Percentiles rank a stretch among this genome's conserved stretches.
Conservation (phyloP, 2,797 vertebrate genomes). For the Masticophis lateralis region DNA sequence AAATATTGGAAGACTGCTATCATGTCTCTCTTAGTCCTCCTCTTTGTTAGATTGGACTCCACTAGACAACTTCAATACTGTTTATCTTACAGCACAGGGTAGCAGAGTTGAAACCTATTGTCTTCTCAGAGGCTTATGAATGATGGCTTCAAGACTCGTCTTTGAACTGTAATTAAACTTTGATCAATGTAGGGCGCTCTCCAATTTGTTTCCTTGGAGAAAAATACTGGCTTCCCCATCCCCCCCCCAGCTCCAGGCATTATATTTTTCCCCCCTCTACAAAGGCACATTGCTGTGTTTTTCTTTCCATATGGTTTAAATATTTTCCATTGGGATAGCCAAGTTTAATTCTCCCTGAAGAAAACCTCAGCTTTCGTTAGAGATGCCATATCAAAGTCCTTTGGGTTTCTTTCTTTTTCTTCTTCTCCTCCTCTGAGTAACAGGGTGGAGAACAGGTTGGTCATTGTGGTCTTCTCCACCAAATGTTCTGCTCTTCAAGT, state of each 20-base stretch:
- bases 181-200: not conserved
- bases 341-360: not conserved
- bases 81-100: not conserved
- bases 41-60: not conserved
- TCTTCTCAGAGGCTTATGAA: not conserved
- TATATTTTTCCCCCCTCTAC: not conserved
- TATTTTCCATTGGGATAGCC: not conserved
- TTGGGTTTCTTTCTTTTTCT: not conserved
- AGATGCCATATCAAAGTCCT: not conserved
- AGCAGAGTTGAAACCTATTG: not conserved
- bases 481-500: not conserved
- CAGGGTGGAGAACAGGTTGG: constrained; percentile 1
- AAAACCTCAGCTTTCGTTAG: not conserved
- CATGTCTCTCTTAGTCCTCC: not conserved
- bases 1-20: not conserved
- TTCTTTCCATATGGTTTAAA: not conserved
- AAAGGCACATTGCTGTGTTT: not conserved
- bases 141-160: not conserved
- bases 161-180: not conserved
- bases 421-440: not conserved
- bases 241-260: too few species aligned
- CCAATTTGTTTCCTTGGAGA: not conserved
- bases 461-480: not conserved
- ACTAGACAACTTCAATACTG: not conserved
- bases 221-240: not conserved